phyloP scores from a whole-genome alignment of 2,797 vertebrate species.

The Mormyrus proboscirostris region DNA sequence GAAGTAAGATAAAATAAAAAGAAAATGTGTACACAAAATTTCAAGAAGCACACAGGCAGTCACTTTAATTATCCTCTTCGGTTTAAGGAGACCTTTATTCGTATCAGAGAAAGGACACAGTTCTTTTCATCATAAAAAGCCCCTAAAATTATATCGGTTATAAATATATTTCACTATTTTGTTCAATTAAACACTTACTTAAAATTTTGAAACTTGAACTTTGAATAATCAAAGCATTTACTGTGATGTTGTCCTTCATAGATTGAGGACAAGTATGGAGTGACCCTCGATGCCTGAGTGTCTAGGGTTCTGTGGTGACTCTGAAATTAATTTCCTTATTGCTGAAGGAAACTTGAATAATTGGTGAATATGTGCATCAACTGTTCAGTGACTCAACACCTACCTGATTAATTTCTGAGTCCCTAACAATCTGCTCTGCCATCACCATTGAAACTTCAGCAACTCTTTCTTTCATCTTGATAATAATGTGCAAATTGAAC shows the following conservation, averaged over 20 bases:
- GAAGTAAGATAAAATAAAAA: background rate
- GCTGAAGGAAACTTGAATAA: background rate
- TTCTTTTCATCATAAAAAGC: background rate
- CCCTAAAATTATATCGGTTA: background rate
- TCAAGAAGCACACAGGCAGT: background rate
- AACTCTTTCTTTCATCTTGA: background rate
- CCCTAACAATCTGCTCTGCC: background rate
- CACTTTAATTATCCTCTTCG: background rate
- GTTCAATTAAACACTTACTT: background rate
- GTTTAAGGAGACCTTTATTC: background rate
- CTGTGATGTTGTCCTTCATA: background rate
- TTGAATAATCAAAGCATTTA: background rate
- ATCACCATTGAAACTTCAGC: background rate
- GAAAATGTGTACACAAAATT: background rate
- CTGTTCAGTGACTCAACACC: background rate
- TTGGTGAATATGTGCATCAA: background rate
- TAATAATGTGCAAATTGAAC: background rate
- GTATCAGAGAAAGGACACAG: background rate
- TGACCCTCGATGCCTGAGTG: background rate
- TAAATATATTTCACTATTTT: background rate
- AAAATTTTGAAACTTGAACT: background rate
- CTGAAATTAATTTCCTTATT: background rate
- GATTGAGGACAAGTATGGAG: background rate
- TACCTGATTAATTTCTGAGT: background rate
- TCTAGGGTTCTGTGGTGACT: background rate